Percentiles rank a stretch among this genome's conserved stretches.
Evolutionary conservation across 2,797 vertebrate species (phyloP).

Genomic region (Malacoctenus gilli): DNA sequence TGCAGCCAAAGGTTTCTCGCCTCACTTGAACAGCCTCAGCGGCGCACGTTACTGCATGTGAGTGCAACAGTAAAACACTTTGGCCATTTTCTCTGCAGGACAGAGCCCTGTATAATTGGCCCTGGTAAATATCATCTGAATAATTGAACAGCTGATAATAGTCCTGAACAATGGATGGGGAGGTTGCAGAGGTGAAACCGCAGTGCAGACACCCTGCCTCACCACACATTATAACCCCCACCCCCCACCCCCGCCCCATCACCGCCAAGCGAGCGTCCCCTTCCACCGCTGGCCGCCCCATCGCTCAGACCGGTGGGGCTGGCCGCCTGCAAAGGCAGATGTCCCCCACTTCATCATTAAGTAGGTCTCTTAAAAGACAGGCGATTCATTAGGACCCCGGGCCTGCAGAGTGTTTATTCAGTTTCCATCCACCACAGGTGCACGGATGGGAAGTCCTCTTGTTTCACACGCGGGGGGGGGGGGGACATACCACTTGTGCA

Average conservation of each 20-base stretch:
- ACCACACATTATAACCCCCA: slow-evolving; percentile 70
- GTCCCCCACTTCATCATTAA: slow-evolving; percentile 76
- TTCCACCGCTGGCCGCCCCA: slow-evolving; percentile 13
- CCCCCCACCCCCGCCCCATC: slow-evolving; percentile 66
- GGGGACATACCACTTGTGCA: slow-evolving; percentile 32
- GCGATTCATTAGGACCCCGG: slow-evolving; percentile 74
- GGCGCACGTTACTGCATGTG: slow-evolving; percentile 60
- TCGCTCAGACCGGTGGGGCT: slow-evolving; percentile 32
- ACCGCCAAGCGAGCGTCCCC: slow-evolving; percentile 55
- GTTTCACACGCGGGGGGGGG: slow-evolving; percentile 30
- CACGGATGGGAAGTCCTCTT: slow-evolving; percentile 35
- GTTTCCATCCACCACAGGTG: slow-evolving; percentile 67
- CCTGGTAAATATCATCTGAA: slow-evolving; percentile 85
- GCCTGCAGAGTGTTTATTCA: slow-evolving; percentile 70
- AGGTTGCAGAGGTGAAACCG: slow-evolving; percentile 82
- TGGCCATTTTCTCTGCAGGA: slow-evolving; percentile 77
- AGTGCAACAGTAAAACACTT: slow-evolving; percentile 77
- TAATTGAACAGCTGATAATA: slow-evolving; percentile 84
- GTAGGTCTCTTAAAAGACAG: slow-evolving; percentile 73
- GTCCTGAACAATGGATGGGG: slow-evolving; percentile 79
- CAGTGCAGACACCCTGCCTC: slow-evolving; percentile 76
- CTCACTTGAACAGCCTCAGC: slow-evolving; percentile 66
- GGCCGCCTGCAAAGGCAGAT: slow-evolving; percentile 61
- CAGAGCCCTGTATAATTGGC: slow-evolving; percentile 77
- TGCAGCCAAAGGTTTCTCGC: slow-evolving; percentile 46